These are phyloP conservation scores for Bugulina stolonifera DNA, from an alignment of 2,888 invertebrate genomes.

Conservation along the genomic window DNA sequence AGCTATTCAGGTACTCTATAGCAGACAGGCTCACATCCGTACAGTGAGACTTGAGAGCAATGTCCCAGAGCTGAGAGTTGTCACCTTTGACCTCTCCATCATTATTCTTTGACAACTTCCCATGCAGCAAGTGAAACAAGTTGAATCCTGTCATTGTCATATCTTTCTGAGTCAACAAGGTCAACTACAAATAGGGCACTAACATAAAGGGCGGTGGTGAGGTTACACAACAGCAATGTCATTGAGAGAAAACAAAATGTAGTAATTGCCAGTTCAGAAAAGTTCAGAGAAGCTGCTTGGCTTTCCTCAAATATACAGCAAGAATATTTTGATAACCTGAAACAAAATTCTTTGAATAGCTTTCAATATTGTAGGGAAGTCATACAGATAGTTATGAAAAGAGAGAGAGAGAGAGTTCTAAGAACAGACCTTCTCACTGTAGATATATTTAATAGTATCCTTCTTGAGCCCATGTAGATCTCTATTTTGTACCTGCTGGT, in stretches of 20 bases:
- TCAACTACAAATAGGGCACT: conserved; percentile 61
- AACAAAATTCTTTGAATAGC: no score
- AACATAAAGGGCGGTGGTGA: no score
- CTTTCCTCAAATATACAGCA: no score
- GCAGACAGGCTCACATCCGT: conserved; percentile 92
- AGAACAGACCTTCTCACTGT: conserved; percentile 67
- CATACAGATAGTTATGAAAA: no score
- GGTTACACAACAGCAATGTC: no score
- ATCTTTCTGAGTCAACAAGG: conserved; percentile 77
- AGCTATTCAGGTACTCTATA: conserved; percentile 86
- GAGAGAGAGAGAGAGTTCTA: no score
- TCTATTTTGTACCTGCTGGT: conserved; percentile 78
- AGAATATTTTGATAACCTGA: no score
- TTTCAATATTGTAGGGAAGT: no score
- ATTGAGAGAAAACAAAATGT: no score
- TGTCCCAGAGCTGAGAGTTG: conserved; percentile 83
- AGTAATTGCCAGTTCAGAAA: no score
- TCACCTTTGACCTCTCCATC: background rate
- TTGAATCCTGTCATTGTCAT: conserved; percentile 87
- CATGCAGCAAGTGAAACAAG: conserved; percentile 80
- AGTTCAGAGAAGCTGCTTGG: no score
- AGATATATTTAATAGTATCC: conserved; percentile 79
- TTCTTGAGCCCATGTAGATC: conserved; percentile 84
- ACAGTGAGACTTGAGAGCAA: conserved; percentile 80
- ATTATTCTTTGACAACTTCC: conserved; percentile 27